Evolutionary conservation across 2,888 invertebrate genomes (phyloP).

Genomic region (Xylota segnis): DNA sequence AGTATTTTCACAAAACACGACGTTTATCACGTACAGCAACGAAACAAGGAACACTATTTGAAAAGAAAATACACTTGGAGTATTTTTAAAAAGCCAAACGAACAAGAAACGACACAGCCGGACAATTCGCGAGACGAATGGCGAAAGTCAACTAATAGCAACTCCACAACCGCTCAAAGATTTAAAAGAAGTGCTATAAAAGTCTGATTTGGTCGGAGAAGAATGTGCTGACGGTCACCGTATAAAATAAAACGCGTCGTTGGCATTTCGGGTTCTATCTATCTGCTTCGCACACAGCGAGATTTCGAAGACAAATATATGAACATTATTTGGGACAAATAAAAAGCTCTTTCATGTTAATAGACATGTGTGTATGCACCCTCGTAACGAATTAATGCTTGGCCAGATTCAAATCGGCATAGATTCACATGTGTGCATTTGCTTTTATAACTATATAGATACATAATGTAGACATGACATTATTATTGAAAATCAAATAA

Average conservation of each 20-base stretch:
- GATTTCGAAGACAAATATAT: conserved; percentile 46
- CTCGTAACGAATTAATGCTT: conserved; percentile 27
- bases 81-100: neutral
- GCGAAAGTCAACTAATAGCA: conserved; percentile 82
- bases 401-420: conserved; percentile 28
- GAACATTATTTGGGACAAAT: conserved; percentile 58
- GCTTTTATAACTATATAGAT: neutral
- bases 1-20: conserved; percentile 7
- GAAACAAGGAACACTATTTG: neutral
- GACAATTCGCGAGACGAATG: conserved; percentile 80
- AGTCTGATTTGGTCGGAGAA: conserved; percentile 45
- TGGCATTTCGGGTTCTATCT: conserved; percentile 63
- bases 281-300: conserved; percentile 55
- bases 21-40: neutral
- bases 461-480: conserved; percentile 10
- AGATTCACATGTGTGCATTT: neutral
- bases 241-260: conserved; percentile 56
- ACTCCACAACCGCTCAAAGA: conserved; percentile 82
- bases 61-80: neutral
- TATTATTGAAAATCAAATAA: neutral
- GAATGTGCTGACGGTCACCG: conserved; percentile 64
- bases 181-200: conserved; percentile 83
- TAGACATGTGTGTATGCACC: conserved; percentile 4
- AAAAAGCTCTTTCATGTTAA: conserved; percentile 40
- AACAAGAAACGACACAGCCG: conserved; percentile 29